Evolutionary conservation across 2,113 vertebrate species (phyloP).

Genomic region (Jacana jacana): DNA sequence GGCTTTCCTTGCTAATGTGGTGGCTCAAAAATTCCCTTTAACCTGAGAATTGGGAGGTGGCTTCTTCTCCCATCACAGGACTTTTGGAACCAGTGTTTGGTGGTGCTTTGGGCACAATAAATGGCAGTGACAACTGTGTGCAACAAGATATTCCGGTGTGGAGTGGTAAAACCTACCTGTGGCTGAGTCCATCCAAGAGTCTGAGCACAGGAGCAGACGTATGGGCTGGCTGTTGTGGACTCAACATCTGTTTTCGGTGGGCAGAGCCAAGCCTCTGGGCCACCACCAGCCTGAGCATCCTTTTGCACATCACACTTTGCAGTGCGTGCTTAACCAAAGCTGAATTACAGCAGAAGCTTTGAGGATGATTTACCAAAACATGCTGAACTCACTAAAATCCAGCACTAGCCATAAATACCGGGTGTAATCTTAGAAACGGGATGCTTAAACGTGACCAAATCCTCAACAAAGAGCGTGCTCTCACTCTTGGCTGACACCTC

Average conservation of each 20-base stretch:
- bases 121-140: background rate
- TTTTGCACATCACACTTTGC: background rate
- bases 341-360: background rate
- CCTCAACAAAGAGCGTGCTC: background rate
- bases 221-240: background rate
- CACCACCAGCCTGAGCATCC: background rate
- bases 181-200: background rate
- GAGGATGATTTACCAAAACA: slow-evolving; percentile 21
- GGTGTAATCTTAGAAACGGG: background rate
- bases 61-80: background rate
- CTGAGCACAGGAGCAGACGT: background rate
- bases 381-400: slow-evolving; percentile 35
- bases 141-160: background rate
- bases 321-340: background rate
- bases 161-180: background rate
- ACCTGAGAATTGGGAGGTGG: no score
- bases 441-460: slow-evolving; percentile 26
- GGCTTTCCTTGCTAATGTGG: background rate
- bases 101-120: background rate
- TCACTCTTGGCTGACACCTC: background rate
- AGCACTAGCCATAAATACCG: background rate
- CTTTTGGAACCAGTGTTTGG: background rate
- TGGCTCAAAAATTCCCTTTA: background rate
- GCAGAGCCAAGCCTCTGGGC: background rate
- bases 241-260: background rate